Evolutionary conservation across 2,797 vertebrate genomes (phyloP).

Genomic region (Parauchenoglanis punctatus): DNA sequence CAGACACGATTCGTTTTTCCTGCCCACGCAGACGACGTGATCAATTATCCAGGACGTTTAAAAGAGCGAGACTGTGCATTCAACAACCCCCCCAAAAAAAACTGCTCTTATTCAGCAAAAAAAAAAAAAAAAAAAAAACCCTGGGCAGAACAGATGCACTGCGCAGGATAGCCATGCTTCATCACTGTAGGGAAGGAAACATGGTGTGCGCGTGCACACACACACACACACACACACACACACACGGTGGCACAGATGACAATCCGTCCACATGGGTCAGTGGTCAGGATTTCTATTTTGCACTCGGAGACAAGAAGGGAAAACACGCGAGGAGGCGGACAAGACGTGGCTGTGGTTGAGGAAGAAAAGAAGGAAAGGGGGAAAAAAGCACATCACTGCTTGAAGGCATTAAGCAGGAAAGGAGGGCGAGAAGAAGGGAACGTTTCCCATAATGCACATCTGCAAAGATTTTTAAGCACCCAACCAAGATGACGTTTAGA

Average conservation of each 20-base stretch:
- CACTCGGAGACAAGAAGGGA: constrained; percentile 26
- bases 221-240: neutral
- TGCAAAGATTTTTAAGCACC: neutral
- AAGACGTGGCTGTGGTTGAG: neutral
- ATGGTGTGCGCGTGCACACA: neutral
- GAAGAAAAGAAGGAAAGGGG: neutral
- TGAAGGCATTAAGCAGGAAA: neutral
- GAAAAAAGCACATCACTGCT: neutral
- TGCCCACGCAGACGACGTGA: neutral
- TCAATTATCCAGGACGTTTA: neutral
- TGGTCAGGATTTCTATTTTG: constrained; percentile 46
- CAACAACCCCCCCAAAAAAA: neutral
- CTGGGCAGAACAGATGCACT: constrained; percentile 23
- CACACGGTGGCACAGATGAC: constrained; percentile 7
- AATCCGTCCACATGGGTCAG: constrained; percentile 28
- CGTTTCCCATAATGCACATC: neutral
- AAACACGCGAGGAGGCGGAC: neutral
- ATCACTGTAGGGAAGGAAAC: constrained; percentile 47
- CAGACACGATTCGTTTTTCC: neutral
- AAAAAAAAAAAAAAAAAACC: neutral
- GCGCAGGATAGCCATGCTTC: constrained; percentile 44
- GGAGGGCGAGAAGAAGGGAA: neutral
- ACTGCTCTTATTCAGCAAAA: constrained; percentile 25
- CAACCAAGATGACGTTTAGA: no score
- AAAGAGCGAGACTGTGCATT: constrained; percentile 8